Evolutionary conservation across 2,113 vertebrate genomes (phyloP).

Genomic region (Chauna torquata): DNA sequence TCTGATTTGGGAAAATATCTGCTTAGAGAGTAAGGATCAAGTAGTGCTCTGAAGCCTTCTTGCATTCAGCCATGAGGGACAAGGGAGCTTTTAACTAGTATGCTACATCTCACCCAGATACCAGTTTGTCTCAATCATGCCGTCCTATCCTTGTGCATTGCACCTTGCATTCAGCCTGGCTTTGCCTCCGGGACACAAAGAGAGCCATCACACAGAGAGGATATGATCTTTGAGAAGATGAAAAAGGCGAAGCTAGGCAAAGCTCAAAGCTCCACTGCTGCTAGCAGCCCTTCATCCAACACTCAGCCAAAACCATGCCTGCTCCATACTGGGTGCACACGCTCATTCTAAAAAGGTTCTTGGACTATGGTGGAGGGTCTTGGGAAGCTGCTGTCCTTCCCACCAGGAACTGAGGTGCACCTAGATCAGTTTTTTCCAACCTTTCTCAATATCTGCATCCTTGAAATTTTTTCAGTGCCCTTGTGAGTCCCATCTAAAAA

Average conservation of each 20-base stretch:
- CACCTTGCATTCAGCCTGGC: not conserved
- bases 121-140: not conserved
- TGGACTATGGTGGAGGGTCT: fast-evolving
- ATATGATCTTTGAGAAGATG: not conserved
- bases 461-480: not conserved
- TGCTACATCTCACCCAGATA: not conserved
- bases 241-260: not conserved
- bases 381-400: not conserved
- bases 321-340: not conserved
- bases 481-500: not conserved
- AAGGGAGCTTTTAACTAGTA: not conserved
- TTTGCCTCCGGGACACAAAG: not conserved
- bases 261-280: not conserved
- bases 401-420: not conserved
- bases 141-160: not conserved
- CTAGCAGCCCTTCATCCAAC: not conserved
- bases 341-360: not conserved
- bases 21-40: not conserved
- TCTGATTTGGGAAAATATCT: not conserved
- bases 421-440: not conserved
- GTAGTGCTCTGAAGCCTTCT: not conserved
- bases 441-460: not conserved
- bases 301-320: not conserved
- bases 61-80: not conserved
- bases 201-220: not conserved